Evolutionary conservation across 2,888 invertebrate genomes (phyloP).

Genomic region (Coelinius sp.): DNA sequence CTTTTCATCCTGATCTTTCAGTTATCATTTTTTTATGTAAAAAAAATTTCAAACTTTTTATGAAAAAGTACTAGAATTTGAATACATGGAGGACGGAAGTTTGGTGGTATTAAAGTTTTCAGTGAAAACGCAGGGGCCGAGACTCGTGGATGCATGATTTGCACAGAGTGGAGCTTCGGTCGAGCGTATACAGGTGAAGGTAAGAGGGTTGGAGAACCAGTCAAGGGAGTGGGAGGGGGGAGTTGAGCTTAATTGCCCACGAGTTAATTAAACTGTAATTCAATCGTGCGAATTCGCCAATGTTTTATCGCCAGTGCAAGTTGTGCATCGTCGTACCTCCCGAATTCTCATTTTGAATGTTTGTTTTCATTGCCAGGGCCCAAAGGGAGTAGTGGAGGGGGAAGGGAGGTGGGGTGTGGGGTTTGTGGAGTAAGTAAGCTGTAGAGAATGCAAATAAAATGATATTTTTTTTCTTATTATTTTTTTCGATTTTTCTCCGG

Average conservation of each 20-base stretch:
- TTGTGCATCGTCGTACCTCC: conserved; percentile 39
- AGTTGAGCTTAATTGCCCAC: conserved; percentile 64
- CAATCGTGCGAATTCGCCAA: conserved; percentile 68
- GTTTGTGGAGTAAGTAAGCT: not conserved
- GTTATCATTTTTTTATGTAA: no score
- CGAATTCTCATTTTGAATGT: not conserved
- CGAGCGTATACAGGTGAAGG: conserved; percentile 38
- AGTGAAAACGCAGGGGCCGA: conserved; percentile 64
- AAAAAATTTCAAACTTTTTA: no score
- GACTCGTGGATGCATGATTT: conserved; percentile 59
- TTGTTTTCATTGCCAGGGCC: conserved; percentile 9
- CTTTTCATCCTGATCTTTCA: no score
- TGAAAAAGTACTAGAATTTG: conserved; percentile 11
- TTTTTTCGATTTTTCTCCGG: conserved; percentile 7
- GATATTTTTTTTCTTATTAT: not conserved
- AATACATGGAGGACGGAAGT: conserved; percentile 12
- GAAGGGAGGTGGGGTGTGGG: not conserved
- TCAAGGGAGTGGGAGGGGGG: conserved; percentile 28
- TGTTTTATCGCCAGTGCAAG: conserved; percentile 62
- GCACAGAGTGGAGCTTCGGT: conserved; percentile 44
- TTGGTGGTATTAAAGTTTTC: conserved; percentile 57
- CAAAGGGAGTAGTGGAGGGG: not conserved
- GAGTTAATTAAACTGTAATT: conserved; percentile 70
- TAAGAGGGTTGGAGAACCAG: conserved; percentile 19
- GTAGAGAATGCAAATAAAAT: not conserved